Conservation (phyloP, 1,140 invertebrate genomes). For the Atta texana region DNA sequence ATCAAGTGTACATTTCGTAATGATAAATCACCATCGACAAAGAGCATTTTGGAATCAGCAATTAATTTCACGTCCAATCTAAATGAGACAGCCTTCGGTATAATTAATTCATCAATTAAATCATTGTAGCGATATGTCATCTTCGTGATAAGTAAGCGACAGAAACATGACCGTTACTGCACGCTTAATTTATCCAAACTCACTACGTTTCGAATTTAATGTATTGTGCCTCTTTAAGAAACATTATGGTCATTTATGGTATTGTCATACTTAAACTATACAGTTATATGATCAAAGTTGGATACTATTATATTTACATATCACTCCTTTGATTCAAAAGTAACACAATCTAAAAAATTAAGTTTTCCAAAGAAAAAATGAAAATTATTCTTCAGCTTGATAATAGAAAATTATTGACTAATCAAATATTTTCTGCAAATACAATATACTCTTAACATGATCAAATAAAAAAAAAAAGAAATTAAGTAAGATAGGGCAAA, state of each 20-base stretch:
- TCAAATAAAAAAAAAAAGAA: no score
- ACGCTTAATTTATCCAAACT: slow-evolving; percentile 3
- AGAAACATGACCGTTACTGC: slow-evolving; percentile 21
- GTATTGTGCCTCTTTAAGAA: not conserved
- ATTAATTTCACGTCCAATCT: slow-evolving; percentile 57
- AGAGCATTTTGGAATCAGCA: slow-evolving; percentile 48
- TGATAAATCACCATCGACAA: slow-evolving; percentile 16
- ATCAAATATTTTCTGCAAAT: no score
- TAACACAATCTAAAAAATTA: not conserved
- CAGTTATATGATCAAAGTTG: not conserved
- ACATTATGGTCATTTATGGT: not conserved
- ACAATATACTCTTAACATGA: no score
- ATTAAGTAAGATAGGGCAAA: no score
- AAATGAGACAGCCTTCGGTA: slow-evolving; percentile 35
- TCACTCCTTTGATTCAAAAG: not conserved
- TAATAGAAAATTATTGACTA: no score
- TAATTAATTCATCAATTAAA: slow-evolving; percentile 57
- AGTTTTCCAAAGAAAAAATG: no score
- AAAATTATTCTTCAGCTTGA: no score
- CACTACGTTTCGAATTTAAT: not conserved
- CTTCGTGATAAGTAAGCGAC: slow-evolving; percentile 43
- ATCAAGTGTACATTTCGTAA: slow-evolving; percentile 4
- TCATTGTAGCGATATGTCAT: slow-evolving; percentile 33
- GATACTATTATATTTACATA: not conserved
- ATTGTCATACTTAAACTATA: not conserved